Percentiles rank a stretch among this genome's conserved stretches.
phyloP scores from a whole-genome alignment of 2,888 invertebrate genomes.

The Spodoptera picta region DNA sequence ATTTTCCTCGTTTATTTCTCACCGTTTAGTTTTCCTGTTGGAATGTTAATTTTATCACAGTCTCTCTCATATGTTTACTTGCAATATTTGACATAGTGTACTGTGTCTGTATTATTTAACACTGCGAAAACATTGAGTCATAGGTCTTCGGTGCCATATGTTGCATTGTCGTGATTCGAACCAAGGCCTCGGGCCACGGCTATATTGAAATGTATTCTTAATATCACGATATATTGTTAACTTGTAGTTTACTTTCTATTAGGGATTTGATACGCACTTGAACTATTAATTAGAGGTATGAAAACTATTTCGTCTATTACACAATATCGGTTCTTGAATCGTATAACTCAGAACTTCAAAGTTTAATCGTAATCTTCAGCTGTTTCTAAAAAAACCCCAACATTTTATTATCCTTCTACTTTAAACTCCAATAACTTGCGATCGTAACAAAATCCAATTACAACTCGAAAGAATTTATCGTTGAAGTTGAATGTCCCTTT shows the following conservation, averaged over 20 bases:
- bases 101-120: slow-evolving; percentile 51
- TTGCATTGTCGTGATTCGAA: slow-evolving; percentile 67
- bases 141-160: slow-evolving; percentile 73
- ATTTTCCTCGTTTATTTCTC: slow-evolving; percentile 3
- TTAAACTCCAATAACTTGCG: slow-evolving; percentile 21
- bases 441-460: slow-evolving; percentile 34
- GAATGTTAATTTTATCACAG: slow-evolving; percentile 5
- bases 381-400: no score
- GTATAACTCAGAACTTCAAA: no score
- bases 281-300: no score
- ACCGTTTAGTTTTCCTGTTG: slow-evolving; percentile 4
- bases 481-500: slow-evolving; percentile 35
- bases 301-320: no score
- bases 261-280: no score
- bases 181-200: slow-evolving; percentile 57
- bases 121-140: slow-evolving; percentile 69
- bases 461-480: slow-evolving; percentile 26
- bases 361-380: no score
- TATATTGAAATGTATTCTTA: slow-evolving; percentile 37
- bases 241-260: no score
- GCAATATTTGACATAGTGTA: slow-evolving; percentile 50
- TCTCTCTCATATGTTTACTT: slow-evolving; percentile 11
- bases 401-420: background rate
- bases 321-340: no score
- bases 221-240: slow-evolving; percentile 23